Conservation (phyloP, 2,113 vertebrate species). For the Myiopsitta monachus region DNA sequence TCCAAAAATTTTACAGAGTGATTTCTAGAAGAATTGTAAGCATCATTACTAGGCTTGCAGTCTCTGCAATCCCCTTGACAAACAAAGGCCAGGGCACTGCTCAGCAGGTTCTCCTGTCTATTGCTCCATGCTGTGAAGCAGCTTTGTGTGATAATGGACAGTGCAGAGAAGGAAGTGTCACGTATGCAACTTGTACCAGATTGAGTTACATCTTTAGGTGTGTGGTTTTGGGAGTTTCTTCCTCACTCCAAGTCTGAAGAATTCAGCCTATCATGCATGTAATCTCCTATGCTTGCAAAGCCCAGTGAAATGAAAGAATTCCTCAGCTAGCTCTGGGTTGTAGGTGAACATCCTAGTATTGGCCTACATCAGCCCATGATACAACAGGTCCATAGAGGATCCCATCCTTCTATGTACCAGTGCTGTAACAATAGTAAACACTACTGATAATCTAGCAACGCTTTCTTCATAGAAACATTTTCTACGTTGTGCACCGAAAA, state of each 20-base stretch:
- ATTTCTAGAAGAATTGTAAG: background rate
- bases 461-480: background rate
- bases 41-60: background rate
- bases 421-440: background rate
- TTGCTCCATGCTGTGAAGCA: background rate
- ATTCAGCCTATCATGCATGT: background rate
- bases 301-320: background rate
- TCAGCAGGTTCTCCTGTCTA: background rate
- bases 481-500: background rate
- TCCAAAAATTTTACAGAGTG: background rate
- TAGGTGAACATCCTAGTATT: background rate
- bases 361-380: background rate
- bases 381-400: background rate
- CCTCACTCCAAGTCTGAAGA: background rate
- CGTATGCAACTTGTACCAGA: background rate
- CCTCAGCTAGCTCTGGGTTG: background rate
- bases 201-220: background rate
- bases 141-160: background rate
- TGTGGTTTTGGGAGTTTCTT: background rate
- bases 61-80: background rate
- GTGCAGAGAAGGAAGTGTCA: background rate
- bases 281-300: background rate
- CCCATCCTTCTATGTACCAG: background rate
- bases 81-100: background rate
- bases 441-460: background rate